Evolutionary conservation across 2,113 vertebrate species (phyloP).

Genomic region (Pedionomus torquatus): DNA sequence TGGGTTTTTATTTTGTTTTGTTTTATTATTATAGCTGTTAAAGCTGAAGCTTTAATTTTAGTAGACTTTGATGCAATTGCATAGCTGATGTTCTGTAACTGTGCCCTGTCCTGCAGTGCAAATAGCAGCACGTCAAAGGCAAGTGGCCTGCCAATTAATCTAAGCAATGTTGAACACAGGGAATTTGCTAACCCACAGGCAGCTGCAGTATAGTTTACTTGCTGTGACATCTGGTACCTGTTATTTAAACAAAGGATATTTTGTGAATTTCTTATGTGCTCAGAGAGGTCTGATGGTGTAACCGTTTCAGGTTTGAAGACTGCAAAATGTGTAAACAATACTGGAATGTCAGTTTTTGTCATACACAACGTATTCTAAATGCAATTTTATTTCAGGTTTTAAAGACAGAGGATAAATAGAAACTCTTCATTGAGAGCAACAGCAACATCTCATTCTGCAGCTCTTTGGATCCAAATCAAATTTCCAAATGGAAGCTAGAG

Average conservation of each 20-base stretch:
- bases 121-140: neutral
- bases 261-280: neutral
- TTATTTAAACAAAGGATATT: conserved; percentile 11
- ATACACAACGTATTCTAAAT: neutral
- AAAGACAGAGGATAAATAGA: neutral
- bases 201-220: conserved; percentile 4
- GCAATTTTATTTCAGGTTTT: neutral
- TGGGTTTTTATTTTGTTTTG: no score
- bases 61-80: neutral
- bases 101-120: neutral
- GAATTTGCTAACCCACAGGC: conserved; percentile 15
- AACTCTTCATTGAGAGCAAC: neutral
- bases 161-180: conserved; percentile 5
- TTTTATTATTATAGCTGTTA: neutral
- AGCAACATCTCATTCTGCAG: neutral
- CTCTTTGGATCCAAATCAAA: neutral
- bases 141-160: conserved; percentile 39
- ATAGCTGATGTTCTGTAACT: neutral
- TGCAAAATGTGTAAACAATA: neutral
- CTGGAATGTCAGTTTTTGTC: neutral
- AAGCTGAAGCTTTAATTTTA: neutral
- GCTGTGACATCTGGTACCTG: neutral
- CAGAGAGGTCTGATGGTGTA: neutral
- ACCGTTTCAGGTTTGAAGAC: neutral
- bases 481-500: neutral